Base-by-base conservation (phyloP, 1,140 invertebrate species). In the Saccostrea cuccullata region DNA sequence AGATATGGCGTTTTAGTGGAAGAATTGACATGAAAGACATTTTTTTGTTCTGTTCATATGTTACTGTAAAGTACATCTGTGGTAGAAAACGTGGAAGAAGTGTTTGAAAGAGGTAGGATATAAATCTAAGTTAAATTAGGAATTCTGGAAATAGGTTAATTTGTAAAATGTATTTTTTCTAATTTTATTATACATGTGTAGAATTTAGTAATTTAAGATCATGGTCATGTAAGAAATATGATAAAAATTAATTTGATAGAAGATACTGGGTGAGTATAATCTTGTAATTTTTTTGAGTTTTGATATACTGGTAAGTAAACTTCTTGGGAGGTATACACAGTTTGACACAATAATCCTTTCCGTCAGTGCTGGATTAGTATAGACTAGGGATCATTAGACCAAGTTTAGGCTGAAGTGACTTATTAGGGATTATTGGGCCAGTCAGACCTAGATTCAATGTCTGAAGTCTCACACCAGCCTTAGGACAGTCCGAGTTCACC, bases 31-130 rank as follows among this genome's bases (percentile, higher is more conserved):
- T 11, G 12, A 17, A 77, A 15, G 26, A 30, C 26, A 77, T 77
- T 77, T 36, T 64, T 77, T 77, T 77, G 70, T 77, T 30, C 70
- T 77, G 26, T 36, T 15, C 26, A 26, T 12, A 77, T 36, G 26
- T 30, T 77, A 77, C 36, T 77, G 13, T 30, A 77, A 77, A 77
- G 30, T 26, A 77, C 70, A 77, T 9, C 70, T 77, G 70, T 17
- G 70, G 0, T 15, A 30, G 26, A 77, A 26, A 73, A 36, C 15
- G 13, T 9, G 26, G 20, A 60, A 73, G 12, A 36, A 30, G 23
- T 77, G 30, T 77, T 30, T 30, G 23, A 12, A 3, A 77, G 13
- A 77, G 70, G 30, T 77, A 77, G 30, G 70, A 17, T 5, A 30
- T 15, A 77, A 30, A 77, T 77, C n/a, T 9, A 23, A 8, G 6